Evolutionary conservation across 2,797 vertebrate species (phyloP).

Genomic region (Hemitrygon akajei): DNA sequence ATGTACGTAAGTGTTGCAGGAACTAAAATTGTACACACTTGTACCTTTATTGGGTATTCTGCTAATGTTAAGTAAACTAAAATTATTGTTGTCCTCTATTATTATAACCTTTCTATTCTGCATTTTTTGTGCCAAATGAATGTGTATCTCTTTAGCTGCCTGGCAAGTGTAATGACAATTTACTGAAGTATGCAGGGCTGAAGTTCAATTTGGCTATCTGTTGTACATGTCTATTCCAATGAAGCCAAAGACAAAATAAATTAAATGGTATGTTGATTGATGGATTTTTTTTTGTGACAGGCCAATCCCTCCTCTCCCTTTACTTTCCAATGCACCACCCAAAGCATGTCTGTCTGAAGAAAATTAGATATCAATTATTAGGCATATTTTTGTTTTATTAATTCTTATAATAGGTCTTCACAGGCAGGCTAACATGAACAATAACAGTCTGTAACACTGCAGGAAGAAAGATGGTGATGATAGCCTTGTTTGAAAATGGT

Average conservation of each 20-base stretch:
- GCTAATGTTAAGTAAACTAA: not conserved
- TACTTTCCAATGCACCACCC: not conserved
- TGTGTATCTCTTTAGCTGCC: no score
- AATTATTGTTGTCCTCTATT: not conserved
- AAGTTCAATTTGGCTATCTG: not conserved
- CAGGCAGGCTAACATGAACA: no score
- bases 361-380: not conserved
- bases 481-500: no score
- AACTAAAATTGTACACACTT: conserved; percentile 41
- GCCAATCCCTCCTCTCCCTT: not conserved
- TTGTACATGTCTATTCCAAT: not conserved
- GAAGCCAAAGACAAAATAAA: not conserved
- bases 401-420: not conserved
- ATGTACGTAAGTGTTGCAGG: conserved; percentile 38
- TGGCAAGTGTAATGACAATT: not conserved
- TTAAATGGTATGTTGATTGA: not conserved
- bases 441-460: no score
- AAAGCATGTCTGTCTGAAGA: not conserved
- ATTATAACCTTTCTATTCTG: not conserved
- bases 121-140: not conserved
- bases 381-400: not conserved
- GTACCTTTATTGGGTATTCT: conserved; percentile 23
- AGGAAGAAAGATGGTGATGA: no score
- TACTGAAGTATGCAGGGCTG: not conserved
- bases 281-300: not conserved